Base-by-base conservation (phyloP, 2,888 invertebrate genomes). In the Electrophaes corylata region DNA sequence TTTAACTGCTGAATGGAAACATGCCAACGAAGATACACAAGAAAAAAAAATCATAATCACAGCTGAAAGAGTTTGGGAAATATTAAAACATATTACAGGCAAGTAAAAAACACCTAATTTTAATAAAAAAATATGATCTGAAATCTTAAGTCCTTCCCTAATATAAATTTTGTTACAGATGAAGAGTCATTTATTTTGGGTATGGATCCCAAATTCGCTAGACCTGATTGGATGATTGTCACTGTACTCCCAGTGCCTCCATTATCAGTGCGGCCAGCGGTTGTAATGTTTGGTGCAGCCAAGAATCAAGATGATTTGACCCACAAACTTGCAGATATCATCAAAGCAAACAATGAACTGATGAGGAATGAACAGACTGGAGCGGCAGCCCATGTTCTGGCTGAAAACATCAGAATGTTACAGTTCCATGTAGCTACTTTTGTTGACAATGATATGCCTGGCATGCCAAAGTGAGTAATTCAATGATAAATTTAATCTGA, bases 151-250 rank as follows among this genome's bases (percentile, higher is more conserved):
- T 43, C 37, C 18, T n/a, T 19, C 4, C 2, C 11, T 33, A 41
- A 18, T 43, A 11, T 48, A 12, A n/a, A 51, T 57, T 60, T 41
- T 40, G 14, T 63, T 87, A 35, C 73, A 83, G 99, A 99, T 86
- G 99, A 99, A 81, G 99, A 99, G 82, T 98, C 98, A 65, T 95
- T 96, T 64, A 96, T 98, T 67, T 91, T 99, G 69, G 96, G 96
- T 40, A 98, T 99, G 98, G 99, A 99, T 84, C 98, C 99, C 0
- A 98, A 98, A 84, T 98, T 95, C 85, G 98, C 99, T 0, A 94
- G 99, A 47, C 99, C 99, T 4, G 99, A 99, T 92, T 99, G 99
- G 99, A 99, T 99, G 99, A 96, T 99, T 66, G 94, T 98, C 4
- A 99, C 99, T 1, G 98, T 98, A 10, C 85, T 99, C 59, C 99